Conservation (phyloP, 1,140 invertebrate species). For the Nebria ingens region DNA sequence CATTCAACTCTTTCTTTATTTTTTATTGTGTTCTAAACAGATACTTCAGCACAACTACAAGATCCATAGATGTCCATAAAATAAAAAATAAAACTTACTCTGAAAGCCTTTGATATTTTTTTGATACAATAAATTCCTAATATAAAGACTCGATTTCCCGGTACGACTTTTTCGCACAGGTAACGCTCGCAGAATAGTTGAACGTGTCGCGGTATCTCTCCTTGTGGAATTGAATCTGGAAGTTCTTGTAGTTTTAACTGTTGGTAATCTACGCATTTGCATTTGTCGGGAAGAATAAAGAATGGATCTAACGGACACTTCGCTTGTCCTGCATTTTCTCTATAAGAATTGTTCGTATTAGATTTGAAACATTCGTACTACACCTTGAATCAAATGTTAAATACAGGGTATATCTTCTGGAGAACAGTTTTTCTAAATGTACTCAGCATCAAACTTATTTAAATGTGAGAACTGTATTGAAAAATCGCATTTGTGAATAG, state of each 20-base stretch:
- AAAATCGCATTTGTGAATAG: constrained; percentile 13
- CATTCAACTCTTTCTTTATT: too few relatives aligned
- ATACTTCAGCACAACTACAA: background rate
- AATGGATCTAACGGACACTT: constrained; percentile 97
- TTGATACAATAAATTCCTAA: constrained; percentile 97
- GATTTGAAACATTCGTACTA: too few relatives aligned
- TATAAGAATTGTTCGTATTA: constrained; percentile 42
- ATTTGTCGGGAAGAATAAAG: constrained; percentile 96
- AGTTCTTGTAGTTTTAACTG: constrained; percentile 89
- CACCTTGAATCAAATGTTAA: too few relatives aligned
- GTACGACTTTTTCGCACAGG: constrained; percentile 90
- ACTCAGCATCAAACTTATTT: too few relatives aligned
- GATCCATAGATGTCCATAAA: background rate
- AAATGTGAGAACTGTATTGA: too few relatives aligned
- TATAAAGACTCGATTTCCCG: constrained; percentile 89
- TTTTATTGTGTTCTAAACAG: background rate
- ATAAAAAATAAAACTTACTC: constrained; percentile 32
- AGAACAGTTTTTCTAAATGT: too few relatives aligned
- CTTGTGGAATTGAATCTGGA: constrained; percentile 93
- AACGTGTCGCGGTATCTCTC: constrained; percentile 96
- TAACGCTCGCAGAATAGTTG: constrained; percentile 90
- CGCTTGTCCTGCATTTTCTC: constrained; percentile 77
- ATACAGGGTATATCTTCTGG: too few relatives aligned
- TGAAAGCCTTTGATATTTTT: constrained; percentile 57
- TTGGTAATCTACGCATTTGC: constrained; percentile 92